These are phyloP conservation scores for Conistra vaccinii DNA, from an alignment of 2,888 invertebrate genomes.

Conservation along the genomic window DNA sequence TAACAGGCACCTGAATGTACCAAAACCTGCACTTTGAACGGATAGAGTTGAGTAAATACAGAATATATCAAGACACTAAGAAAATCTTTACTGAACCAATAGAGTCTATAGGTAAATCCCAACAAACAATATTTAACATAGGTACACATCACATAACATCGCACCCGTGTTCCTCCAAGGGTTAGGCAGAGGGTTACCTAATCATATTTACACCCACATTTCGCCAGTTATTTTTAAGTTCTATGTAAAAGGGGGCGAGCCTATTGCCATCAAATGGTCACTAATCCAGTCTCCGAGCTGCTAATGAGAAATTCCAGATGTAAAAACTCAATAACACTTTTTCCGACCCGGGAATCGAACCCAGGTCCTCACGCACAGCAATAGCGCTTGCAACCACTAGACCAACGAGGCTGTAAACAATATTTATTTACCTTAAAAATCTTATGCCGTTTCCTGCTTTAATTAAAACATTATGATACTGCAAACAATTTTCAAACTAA, in stretches of 20 bases:
- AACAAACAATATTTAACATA: not conserved
- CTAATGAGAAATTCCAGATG: not conserved
- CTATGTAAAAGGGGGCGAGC: no score
- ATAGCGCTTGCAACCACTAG: no score
- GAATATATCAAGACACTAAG: not conserved
- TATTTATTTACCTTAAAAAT: not conserved
- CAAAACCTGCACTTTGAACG: not conserved
- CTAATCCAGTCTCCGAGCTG: no score
- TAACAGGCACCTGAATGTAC: not conserved
- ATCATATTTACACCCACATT: no score
- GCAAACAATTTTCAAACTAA: conserved; percentile 22
- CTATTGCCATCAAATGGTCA: no score
- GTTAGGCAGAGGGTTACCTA: no score
- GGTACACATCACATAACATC: no score
- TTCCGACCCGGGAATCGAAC: not conserved
- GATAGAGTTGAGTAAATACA: not conserved
- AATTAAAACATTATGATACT: conserved; percentile 11
- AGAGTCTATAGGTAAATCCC: not conserved
- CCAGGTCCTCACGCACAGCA: not conserved
- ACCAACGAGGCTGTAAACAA: not conserved
- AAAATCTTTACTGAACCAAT: not conserved
- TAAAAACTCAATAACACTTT: not conserved
- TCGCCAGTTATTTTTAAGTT: no score
- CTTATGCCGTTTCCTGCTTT: not conserved
- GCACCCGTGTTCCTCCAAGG: no score